Evolutionary conservation across 2,797 vertebrate genomes (phyloP).

Genomic region (Coccyzus lansbergi): DNA sequence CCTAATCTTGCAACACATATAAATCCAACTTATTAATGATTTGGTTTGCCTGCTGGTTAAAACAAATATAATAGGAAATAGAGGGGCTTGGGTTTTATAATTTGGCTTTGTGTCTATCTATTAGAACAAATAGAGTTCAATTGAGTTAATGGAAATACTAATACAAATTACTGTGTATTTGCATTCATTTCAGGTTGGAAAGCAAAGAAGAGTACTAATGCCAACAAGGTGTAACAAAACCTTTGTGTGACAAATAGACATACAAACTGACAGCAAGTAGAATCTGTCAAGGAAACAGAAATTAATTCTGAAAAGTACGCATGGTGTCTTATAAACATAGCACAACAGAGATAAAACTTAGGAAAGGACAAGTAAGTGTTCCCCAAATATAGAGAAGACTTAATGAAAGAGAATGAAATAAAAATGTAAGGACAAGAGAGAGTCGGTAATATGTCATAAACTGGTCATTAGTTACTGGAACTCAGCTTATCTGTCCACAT

Average conservation of each 20-base stretch:
- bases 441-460: background rate
- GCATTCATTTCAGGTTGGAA: slow-evolving; percentile 7
- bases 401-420: background rate
- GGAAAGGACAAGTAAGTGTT: background rate
- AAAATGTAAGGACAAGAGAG: background rate
- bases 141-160: slow-evolving; percentile 28
- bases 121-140: background rate
- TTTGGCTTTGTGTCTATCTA: background rate
- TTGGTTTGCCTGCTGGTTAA: slow-evolving; percentile 34
- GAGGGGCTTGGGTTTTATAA: background rate
- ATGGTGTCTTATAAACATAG: background rate
- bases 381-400: background rate
- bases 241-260: background rate
- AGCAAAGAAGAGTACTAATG: background rate
- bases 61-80: slow-evolving; percentile 21
- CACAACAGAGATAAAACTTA: background rate
- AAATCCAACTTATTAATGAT: slow-evolving; percentile 57
- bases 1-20: slow-evolving; percentile 57
- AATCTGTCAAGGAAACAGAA: background rate
- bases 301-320: slow-evolving; percentile 10
- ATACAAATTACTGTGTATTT: background rate
- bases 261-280: background rate
- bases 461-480: background rate
- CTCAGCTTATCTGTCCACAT: background rate
- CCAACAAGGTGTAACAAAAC: background rate